Percentiles rank a stretch among this genome's conserved stretches.
phyloP scores from a whole-genome alignment of 2,888 invertebrate genomes.

The Pseudanteris insignis region DNA sequence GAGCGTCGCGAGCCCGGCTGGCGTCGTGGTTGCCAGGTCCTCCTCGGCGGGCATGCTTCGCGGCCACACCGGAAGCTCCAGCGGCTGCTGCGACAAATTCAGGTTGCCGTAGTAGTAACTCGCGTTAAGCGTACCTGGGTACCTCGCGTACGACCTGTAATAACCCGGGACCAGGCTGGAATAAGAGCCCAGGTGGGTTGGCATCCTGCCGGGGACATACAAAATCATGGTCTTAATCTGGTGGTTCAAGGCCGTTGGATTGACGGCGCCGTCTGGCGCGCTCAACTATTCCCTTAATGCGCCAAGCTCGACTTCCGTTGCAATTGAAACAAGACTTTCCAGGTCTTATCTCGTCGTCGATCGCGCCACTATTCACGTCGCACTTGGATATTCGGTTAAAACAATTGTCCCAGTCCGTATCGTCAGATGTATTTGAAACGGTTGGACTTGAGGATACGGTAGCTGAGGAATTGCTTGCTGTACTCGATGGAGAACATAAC shows the following conservation, averaged over 20 bases:
- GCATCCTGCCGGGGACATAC: slow-evolving; percentile 66
- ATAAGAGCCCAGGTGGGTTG: slow-evolving; percentile 62
- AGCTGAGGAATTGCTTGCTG: slow-evolving; percentile 66
- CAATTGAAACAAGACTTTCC: slow-evolving; percentile 63
- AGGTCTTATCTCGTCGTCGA: slow-evolving; percentile 57
- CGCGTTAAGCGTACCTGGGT: slow-evolving; percentile 38
- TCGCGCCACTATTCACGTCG: slow-evolving; percentile 25
- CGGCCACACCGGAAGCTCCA: slow-evolving; percentile 63
- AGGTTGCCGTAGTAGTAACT: slow-evolving; percentile 50
- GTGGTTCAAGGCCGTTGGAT: no score
- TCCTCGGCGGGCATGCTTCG: slow-evolving; percentile 65
- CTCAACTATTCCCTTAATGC: no score
- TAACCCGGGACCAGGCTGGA: slow-evolving; percentile 61
- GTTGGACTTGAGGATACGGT: slow-evolving; percentile 66
- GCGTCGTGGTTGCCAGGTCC: slow-evolving; percentile 56
- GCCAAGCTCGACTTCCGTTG: no score
- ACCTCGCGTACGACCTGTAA: slow-evolving; percentile 55
- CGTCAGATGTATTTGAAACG: slow-evolving; percentile 67
- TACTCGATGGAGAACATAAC: slow-evolving; percentile 66
- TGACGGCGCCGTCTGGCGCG: no score
- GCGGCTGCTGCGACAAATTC: slow-evolving; percentile 50
- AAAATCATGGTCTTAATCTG: no score
- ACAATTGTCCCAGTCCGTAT: slow-evolving; percentile 64
- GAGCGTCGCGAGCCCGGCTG: slow-evolving; percentile 52
- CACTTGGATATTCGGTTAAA: slow-evolving; percentile 43